A percentile compares a stretch with the other conserved stretches of the same genome.
Conservation (phyloP, 92 coral and sea anemone genomes). For the Epizoanthus stellaris region DNA sequence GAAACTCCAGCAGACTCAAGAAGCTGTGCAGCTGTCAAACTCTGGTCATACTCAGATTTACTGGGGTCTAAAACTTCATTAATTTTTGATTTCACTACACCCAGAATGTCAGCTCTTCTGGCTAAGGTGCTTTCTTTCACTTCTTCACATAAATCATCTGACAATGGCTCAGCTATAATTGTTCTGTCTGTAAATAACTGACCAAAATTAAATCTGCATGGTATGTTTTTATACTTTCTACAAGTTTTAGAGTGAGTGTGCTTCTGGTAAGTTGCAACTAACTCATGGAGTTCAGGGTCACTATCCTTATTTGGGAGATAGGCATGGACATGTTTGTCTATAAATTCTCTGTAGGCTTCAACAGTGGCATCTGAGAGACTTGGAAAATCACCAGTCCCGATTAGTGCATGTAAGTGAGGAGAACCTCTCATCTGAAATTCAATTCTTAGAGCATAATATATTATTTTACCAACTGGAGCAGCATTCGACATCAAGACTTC, state of each 20-base stretch:
- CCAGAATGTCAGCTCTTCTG: too few species aligned
- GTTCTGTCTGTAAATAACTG: constrained; percentile 19
- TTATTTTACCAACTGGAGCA: constrained; percentile 57
- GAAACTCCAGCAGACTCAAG: constrained; percentile 36
- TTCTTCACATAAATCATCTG: constrained; percentile 43
- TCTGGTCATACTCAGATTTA: constrained; percentile 45
- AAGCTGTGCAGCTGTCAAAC: constrained; percentile 41
- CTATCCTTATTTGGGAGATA: constrained; percentile 7
- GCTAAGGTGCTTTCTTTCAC: constrained; percentile 1
- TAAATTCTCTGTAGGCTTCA: constrained; percentile 22
- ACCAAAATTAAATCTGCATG: constrained; percentile 53
- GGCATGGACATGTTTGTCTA: constrained; percentile 32
- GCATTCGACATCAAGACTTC: constrained; percentile 53
- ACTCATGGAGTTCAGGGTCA: constrained; percentile 45
- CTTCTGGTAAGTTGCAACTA: constrained; percentile 45
- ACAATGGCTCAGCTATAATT: too few species aligned
- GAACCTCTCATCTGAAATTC: constrained; percentile 67
- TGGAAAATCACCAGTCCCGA: constrained; percentile 54
- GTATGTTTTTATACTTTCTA: constrained; percentile 56
- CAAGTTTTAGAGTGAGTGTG: constrained; percentile 14
- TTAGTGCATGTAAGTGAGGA: constrained; percentile 59
- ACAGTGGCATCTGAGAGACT: not conserved
- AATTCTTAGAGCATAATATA: constrained; percentile 52
- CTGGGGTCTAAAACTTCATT: constrained; percentile 45
- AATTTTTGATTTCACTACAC: constrained; percentile 50